These are phyloP conservation scores for Lepus townsendii DNA, from an alignment of 2,797 vertebrate species.

Conservation along the genomic window DNA sequence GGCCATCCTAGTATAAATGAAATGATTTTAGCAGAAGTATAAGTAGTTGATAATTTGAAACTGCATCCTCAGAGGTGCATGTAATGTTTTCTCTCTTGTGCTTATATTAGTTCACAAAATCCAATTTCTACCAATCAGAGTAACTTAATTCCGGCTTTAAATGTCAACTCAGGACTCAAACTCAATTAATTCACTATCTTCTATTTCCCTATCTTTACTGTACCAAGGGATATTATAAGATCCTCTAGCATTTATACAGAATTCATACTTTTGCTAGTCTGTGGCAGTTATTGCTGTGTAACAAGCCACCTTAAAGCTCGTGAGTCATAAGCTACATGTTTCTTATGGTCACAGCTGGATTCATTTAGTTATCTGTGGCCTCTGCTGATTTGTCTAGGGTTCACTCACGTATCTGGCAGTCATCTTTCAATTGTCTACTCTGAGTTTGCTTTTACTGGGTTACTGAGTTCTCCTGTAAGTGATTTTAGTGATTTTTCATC, in stretches of 20 bases:
- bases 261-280: constrained; percentile 18
- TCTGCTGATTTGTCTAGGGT: not conserved
- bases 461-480: not conserved
- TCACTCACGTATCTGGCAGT: not conserved
- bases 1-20: constrained; percentile 79
- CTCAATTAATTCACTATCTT: not conserved
- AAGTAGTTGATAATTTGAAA: constrained; percentile 38
- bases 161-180: constrained; percentile 51
- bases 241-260: not conserved
- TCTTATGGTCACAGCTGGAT: not conserved
- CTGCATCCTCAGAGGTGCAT: not conserved
- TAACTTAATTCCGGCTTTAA: constrained; percentile 51
- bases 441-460: not conserved
- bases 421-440: not conserved
- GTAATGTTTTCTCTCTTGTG: constrained; percentile 48
- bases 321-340: not conserved
- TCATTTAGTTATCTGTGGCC: not conserved
- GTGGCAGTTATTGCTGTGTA: constrained; percentile 10
- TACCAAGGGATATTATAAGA: not conserved
- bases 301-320: not conserved
- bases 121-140: constrained; percentile 39
- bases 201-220: not conserved
- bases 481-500: not conserved
- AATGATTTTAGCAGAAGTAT: constrained; percentile 58
- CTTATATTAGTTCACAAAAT: not conserved